Evolutionary conservation across 2,888 invertebrate species (phyloP).

Genomic region (Drosophila conformis): DNA sequence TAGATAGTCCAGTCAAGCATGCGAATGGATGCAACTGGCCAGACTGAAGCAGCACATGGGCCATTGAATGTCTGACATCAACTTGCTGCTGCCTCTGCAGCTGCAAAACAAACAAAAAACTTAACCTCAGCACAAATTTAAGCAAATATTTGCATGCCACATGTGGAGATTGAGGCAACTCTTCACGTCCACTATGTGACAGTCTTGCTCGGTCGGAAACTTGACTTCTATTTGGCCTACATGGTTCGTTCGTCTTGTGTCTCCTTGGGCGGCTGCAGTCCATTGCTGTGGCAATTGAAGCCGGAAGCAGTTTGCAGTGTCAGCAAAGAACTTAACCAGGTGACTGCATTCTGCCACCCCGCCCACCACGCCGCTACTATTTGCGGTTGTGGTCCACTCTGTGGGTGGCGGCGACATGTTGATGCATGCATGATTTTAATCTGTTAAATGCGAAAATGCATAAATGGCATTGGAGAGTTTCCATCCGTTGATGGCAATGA

Average conservation of each 20-base stretch:
- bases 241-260: slow-evolving; percentile 11
- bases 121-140: slow-evolving; percentile 84
- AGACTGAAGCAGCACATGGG: slow-evolving; percentile 50
- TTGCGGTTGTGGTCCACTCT: slow-evolving; percentile 1
- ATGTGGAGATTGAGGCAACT: slow-evolving; percentile 65
- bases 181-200: slow-evolving; percentile 55
- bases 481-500: slow-evolving; percentile 55
- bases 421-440: slow-evolving; percentile 77
- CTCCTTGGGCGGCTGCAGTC: slow-evolving; percentile 17
- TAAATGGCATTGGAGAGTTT: slow-evolving; percentile 43
- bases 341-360: slow-evolving; percentile 42
- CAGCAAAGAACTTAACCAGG: slow-evolving; percentile 73
- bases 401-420: slow-evolving; percentile 24
- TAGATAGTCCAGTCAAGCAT: slow-evolving; percentile 43
- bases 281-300: slow-evolving; percentile 78
- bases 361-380: not conserved
- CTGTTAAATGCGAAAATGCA: slow-evolving; percentile 72
- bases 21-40: slow-evolving; percentile 45
- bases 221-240: slow-evolving; percentile 55
- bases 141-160: slow-evolving; percentile 83
- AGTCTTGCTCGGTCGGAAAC: slow-evolving; percentile 34
- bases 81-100: slow-evolving; percentile 39
- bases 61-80: slow-evolving; percentile 72
- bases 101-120: slow-evolving; percentile 75
- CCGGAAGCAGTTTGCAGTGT: slow-evolving; percentile 76